A percentile compares a stretch with the other conserved stretches of the same genome.
These are phyloP conservation scores for Sebastiscus albofasciatus DNA, from an alignment of 2,797 vertebrate species.

Conservation along the genomic window DNA sequence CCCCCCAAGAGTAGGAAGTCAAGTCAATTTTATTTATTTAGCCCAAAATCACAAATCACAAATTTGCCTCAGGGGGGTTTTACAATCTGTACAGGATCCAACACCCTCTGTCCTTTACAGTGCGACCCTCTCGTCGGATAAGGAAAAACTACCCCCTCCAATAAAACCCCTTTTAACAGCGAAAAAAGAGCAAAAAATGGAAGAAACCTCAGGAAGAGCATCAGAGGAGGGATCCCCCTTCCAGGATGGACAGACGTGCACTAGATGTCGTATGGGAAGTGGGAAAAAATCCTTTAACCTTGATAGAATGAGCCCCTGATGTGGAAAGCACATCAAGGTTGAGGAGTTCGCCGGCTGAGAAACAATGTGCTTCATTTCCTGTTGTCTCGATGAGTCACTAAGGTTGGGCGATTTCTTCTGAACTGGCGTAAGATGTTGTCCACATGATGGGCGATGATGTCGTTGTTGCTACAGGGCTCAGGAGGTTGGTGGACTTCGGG, in stretches of 20 bases:
- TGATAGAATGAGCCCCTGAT: slow-evolving; percentile 43
- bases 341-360: background rate
- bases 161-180: no score
- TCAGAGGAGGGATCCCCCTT: no score
- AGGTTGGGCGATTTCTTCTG: background rate
- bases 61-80: no score
- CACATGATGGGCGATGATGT: background rate
- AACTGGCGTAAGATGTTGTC: background rate
- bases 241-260: no score
- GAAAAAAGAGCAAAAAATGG: no score
- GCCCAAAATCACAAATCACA: no score
- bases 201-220: no score
- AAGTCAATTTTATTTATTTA: no score
- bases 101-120: no score
- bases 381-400: background rate
- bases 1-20: slow-evolving; percentile 25
- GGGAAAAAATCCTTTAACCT: slow-evolving; percentile 4
- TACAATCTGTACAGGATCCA: no score
- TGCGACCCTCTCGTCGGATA: no score
- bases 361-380: slow-evolving; percentile 61
- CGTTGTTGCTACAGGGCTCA: background rate
- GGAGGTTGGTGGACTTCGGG: background rate
- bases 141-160: no score
- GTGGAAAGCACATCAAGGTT: slow-evolving; percentile 64
- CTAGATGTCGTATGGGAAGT: background rate